Evolutionary conservation across 2,888 invertebrate species (phyloP).

Genomic region (Galeopsomyia nigrocyanea): DNA sequence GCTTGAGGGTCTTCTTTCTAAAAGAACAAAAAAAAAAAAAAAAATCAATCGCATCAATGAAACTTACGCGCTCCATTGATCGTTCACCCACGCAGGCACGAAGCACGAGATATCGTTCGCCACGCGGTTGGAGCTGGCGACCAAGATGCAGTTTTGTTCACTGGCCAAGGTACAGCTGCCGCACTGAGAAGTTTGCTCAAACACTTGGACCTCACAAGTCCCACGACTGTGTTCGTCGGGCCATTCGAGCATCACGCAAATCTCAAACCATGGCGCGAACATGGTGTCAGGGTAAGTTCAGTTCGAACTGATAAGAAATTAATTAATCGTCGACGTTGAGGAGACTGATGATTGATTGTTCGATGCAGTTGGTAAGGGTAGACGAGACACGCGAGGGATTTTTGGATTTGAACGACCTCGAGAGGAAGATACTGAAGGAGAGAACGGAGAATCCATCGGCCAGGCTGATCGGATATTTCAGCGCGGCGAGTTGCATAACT

Average conservation of each 20-base stretch:
- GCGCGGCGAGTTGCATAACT: conserved; percentile 89
- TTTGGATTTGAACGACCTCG: conserved; percentile 83
- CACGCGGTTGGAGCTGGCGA: conserved; percentile 84
- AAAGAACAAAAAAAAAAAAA: no score
- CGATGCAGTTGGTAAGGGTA: conserved; percentile 80
- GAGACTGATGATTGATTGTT: neutral
- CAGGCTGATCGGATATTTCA: conserved; percentile 86
- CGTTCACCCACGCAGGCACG: conserved; percentile 75
- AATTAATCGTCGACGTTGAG: neutral
- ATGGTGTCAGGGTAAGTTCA: conserved; percentile 78
- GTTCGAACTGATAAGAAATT: neutral
- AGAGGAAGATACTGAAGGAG: conserved; percentile 77
- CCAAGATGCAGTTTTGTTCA: conserved; percentile 70
- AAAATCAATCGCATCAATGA: no score
- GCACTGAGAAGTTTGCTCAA: conserved; percentile 84
- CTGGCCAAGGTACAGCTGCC: conserved; percentile 78
- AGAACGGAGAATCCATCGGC: conserved; percentile 72
- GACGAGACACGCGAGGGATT: conserved; percentile 84
- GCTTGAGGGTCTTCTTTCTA: no score
- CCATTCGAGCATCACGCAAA: conserved; percentile 83
- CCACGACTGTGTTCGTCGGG: conserved; percentile 83
- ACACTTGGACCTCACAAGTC: conserved; percentile 76
- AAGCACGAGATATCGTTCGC: conserved; percentile 84
- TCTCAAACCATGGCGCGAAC: conserved; percentile 86
- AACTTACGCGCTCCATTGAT: neutral